Conservation (phyloP, 2,797 vertebrate species). For the Jordanella pulchra region DNA sequence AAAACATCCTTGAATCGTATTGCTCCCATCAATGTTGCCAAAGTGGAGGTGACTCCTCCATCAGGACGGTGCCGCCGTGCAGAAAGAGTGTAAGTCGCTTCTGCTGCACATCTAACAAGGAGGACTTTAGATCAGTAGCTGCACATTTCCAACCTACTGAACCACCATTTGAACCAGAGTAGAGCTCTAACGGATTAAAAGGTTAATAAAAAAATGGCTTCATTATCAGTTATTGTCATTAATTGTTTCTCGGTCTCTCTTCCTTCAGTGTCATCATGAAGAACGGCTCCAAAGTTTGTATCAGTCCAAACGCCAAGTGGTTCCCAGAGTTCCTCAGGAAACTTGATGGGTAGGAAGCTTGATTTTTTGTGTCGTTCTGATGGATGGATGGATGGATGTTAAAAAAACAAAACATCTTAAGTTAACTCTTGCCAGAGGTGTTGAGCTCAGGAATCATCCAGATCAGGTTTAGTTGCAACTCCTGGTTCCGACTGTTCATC, state of each 20-base stretch:
- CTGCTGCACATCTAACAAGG: background rate
- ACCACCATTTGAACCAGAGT: too few species aligned
- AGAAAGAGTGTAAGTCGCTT: conserved; percentile 64
- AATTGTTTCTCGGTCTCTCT: background rate
- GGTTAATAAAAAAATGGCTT: background rate
- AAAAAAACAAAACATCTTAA: too few species aligned
- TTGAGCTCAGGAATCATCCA: too few species aligned
- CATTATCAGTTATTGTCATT: background rate
- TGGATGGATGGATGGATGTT: too few species aligned
- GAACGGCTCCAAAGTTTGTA: conserved; percentile 25
- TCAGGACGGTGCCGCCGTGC: conserved; percentile 50
- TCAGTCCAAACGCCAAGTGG: conserved; percentile 23
- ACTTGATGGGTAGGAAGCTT: conserved; percentile 29
- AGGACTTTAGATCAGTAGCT: too few species aligned
- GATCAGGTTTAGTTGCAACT: too few species aligned
- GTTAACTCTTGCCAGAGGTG: too few species aligned
- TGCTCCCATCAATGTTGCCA: background rate
- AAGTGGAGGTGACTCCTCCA: conserved; percentile 48
- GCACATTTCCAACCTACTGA: too few species aligned
- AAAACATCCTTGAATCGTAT: accelerated
- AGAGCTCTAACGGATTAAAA: background rate
- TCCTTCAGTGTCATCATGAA: conserved; percentile 52
- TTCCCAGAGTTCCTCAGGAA: background rate
- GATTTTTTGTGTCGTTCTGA: accelerated
- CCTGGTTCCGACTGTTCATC: too few species aligned